Percentiles rank a stretch among this genome's conserved stretches.
These are phyloP conservation scores for Dyspetes luteomarginatus DNA, from an alignment of 2,888 invertebrate species.

Conservation along the genomic window DNA sequence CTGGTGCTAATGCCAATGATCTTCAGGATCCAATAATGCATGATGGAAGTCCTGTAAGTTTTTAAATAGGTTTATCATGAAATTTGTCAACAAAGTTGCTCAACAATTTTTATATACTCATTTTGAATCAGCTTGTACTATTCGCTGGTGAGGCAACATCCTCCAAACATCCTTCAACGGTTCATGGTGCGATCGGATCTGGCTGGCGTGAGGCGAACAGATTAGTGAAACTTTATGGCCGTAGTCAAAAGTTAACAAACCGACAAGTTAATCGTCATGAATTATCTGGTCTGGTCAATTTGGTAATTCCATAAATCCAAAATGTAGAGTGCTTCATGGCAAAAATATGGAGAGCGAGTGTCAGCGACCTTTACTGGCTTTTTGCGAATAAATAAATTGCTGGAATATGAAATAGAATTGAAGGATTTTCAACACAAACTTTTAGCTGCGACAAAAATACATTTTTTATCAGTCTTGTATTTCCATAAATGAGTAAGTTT, in stretches of 20 bases:
- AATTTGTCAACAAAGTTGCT: not conserved
- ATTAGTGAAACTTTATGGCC: slow-evolving; percentile 76
- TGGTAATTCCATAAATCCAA: not conserved
- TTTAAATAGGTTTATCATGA: not conserved
- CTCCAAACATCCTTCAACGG: slow-evolving; percentile 85
- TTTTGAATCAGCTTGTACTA: slow-evolving; percentile 3
- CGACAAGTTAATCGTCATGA: not conserved
- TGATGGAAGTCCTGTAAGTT: slow-evolving; percentile 79
- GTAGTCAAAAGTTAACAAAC: slow-evolving; percentile 5
- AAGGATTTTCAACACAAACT: too few species aligned
- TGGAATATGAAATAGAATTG: too few species aligned
- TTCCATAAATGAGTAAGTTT: too few species aligned
- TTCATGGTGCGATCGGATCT: slow-evolving; percentile 89
- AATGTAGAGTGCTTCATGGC: not conserved
- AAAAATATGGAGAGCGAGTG: too few species aligned
- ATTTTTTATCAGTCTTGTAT: too few species aligned
- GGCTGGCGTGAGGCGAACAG: slow-evolving; percentile 90
- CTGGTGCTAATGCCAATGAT: slow-evolving; percentile 83
- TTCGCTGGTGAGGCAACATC: slow-evolving; percentile 87
- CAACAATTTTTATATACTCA: not conserved
- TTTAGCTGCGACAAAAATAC: too few species aligned
- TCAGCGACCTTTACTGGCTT: too few species aligned
- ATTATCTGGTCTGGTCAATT: not conserved
- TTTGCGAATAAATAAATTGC: too few species aligned
- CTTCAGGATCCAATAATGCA: slow-evolving; percentile 84